phyloP scores from a whole-genome alignment of 2,797 vertebrate genomes.

The Sebastes kiyomatsui region DNA sequence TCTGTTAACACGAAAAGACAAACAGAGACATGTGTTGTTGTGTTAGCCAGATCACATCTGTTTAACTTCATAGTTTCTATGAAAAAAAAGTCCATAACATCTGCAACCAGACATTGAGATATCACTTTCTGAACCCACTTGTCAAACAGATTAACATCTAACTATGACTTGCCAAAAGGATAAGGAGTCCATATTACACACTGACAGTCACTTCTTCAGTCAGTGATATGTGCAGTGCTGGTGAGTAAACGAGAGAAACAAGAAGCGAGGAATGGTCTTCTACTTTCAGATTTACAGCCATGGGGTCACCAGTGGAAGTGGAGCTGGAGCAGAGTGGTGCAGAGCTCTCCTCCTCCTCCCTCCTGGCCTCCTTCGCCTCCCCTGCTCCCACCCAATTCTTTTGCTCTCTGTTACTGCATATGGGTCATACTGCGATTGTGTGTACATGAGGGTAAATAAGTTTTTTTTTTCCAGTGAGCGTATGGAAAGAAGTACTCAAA shows the following conservation, averaged over 20 bases:
- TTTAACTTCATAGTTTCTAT: conserved; percentile 17
- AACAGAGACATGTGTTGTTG: conserved; percentile 7
- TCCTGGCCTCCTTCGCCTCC: conserved; percentile 53
- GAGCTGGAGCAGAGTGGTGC: conserved; percentile 78
- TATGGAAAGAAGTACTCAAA: conserved; percentile 42
- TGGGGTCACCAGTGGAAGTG: conserved; percentile 74
- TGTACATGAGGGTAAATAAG: conserved; percentile 48
- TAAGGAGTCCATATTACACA: conserved; percentile 41
- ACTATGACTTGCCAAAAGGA: conserved; percentile 21
- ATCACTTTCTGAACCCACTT: conserved; percentile 29
- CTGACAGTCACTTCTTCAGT: conserved; percentile 26
- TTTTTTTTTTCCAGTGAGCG: conserved; percentile 23
- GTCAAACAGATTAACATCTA: conserved; percentile 37
- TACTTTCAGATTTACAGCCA: conserved; percentile 69
- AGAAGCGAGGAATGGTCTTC: conserved; percentile 36
- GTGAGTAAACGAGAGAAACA: conserved; percentile 1
- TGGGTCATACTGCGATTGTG: conserved; percentile 65
- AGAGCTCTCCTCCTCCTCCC: conserved; percentile 50
- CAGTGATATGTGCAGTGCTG: not conserved
- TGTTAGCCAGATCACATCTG: conserved; percentile 7
- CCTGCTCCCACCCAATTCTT: conserved; percentile 37
- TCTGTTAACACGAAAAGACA: not conserved
- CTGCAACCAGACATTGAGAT: conserved; percentile 28
- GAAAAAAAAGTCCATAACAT: conserved; percentile 33
- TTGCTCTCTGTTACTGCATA: conserved; percentile 70